Evolutionary conservation across 2,113 vertebrate genomes (phyloP).

Genomic region (Scartelaos histophorus): DNA sequence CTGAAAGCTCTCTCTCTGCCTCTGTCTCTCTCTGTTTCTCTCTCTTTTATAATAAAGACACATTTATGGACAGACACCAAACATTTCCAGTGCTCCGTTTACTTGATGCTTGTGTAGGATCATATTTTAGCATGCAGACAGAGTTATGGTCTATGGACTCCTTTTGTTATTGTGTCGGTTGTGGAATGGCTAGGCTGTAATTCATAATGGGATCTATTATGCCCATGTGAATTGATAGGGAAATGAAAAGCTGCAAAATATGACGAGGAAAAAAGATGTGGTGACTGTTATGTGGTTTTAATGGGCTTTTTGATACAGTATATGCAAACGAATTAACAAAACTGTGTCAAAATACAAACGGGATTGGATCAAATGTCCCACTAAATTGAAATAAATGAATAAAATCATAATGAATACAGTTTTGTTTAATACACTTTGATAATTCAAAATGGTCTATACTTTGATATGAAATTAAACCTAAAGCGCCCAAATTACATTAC

Average conservation of each 20-base stretch:
- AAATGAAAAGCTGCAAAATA: not conserved
- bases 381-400: too few relatives aligned
- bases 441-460: too few relatives aligned
- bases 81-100: conserved; percentile 34
- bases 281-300: not conserved
- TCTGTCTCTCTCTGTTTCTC: conserved; percentile 34
- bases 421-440: too few relatives aligned
- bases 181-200: conserved; percentile 45
- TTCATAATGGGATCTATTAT: conserved; percentile 57
- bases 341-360: not conserved
- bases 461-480: too few relatives aligned
- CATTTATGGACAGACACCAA: conserved; percentile 33
- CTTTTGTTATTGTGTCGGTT: conserved; percentile 36
- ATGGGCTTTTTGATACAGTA: not conserved
- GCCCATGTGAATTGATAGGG: not conserved
- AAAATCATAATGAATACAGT: too few relatives aligned
- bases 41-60: conserved; percentile 50
- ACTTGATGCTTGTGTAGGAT: conserved; percentile 32
- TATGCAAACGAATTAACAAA: not conserved
- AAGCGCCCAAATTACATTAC: too few relatives aligned
- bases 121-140: conserved; percentile 44
- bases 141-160: conserved; percentile 56
- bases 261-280: too few relatives aligned
- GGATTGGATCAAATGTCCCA: too few relatives aligned
- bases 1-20: conserved; percentile 44